Conservation (phyloP, 30 jellyfish, hydroid and myxozoan species). For the Clytia hemisphaerica region DNA sequence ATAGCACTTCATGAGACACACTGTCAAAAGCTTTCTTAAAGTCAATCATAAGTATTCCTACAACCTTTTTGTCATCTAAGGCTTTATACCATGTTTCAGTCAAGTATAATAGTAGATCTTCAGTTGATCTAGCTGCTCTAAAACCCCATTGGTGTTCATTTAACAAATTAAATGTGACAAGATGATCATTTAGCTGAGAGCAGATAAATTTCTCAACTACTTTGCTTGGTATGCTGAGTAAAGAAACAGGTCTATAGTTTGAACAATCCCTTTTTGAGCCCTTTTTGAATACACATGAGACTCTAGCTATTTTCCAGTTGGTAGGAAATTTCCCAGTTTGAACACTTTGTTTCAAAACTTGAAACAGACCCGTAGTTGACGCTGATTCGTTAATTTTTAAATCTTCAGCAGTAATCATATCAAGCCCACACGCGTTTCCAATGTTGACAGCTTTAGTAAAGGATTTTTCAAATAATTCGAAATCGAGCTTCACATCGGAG, state of each 20-base stretch:
- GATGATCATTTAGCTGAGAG: slow-evolving; percentile 24
- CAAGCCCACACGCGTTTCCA: too few relatives aligned
- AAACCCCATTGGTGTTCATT: slow-evolving; percentile 58
- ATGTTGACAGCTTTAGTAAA: slow-evolving; percentile 9
- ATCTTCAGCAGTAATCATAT: too few relatives aligned
- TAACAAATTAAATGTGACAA: background rate
- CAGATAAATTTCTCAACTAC: slow-evolving; percentile 24
- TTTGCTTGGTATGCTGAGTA: slow-evolving; percentile 46
- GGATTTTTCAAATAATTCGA: slow-evolving; percentile 10
- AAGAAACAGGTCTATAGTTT: slow-evolving; percentile 30
- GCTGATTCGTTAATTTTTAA: too few relatives aligned
- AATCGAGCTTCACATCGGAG: slow-evolving; percentile 8
- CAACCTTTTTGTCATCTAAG: slow-evolving; percentile 26
- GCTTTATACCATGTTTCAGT: slow-evolving; percentile 47
- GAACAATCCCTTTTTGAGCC: slow-evolving; percentile 22
- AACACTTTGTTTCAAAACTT: too few relatives aligned
- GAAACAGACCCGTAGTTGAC: too few relatives aligned
- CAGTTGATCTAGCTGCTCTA: slow-evolving; percentile 42
- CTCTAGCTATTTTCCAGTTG: slow-evolving; percentile 15
- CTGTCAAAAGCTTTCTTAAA: slow-evolving; percentile 55
- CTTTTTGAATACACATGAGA: slow-evolving; percentile 24
- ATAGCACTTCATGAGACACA: slow-evolving; percentile 34
- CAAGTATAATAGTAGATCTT: slow-evolving; percentile 33
- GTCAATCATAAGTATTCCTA: slow-evolving; percentile 40
- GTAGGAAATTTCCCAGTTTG: background rate